phyloP scores from a whole-genome alignment of 1,140 invertebrate genomes.

The Pogonus chalceus region DNA sequence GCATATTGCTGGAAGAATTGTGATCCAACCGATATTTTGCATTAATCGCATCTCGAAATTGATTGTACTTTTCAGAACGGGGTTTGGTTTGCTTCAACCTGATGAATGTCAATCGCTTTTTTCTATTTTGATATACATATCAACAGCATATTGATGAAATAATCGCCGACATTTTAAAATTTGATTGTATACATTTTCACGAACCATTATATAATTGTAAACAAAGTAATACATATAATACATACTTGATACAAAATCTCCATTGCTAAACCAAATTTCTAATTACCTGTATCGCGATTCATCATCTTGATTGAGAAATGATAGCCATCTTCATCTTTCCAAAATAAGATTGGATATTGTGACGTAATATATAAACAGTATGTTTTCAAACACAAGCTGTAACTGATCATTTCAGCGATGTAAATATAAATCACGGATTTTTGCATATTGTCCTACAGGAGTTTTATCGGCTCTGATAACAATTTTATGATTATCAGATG shows the following conservation, averaged over 20 bases:
- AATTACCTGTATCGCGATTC: slow-evolving; percentile 20
- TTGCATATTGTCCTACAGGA: slow-evolving; percentile 32
- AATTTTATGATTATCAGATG: slow-evolving; percentile 31
- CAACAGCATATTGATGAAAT: slow-evolving; percentile 35
- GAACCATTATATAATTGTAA: slow-evolving; percentile 33
- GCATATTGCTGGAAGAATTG: slow-evolving; percentile 29
- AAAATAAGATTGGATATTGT: slow-evolving; percentile 34
- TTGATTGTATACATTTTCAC: slow-evolving; percentile 24
- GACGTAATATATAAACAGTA: slow-evolving; percentile 20
- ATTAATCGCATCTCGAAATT: no score
- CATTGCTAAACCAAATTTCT: slow-evolving; percentile 7
- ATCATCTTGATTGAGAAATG: slow-evolving; percentile 27
- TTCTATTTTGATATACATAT: slow-evolving; percentile 42
- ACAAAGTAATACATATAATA: slow-evolving; percentile 17
- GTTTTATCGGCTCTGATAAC: slow-evolving; percentile 31
- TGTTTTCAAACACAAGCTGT: slow-evolving; percentile 20
- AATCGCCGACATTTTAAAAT: slow-evolving; percentile 30
- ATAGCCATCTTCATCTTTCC: slow-evolving; percentile 34
- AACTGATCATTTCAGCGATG: slow-evolving; percentile 28
- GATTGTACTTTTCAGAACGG: no score
- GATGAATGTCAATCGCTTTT: slow-evolving; percentile 35
- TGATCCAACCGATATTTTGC: slow-evolving; percentile 7
- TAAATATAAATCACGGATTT: slow-evolving; percentile 35
- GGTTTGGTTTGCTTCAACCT: slow-evolving; percentile 37
- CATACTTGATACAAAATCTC: slow-evolving; percentile 7